Conservation (phyloP, 2,113 vertebrate species). For the Xenopus laevis region DNA sequence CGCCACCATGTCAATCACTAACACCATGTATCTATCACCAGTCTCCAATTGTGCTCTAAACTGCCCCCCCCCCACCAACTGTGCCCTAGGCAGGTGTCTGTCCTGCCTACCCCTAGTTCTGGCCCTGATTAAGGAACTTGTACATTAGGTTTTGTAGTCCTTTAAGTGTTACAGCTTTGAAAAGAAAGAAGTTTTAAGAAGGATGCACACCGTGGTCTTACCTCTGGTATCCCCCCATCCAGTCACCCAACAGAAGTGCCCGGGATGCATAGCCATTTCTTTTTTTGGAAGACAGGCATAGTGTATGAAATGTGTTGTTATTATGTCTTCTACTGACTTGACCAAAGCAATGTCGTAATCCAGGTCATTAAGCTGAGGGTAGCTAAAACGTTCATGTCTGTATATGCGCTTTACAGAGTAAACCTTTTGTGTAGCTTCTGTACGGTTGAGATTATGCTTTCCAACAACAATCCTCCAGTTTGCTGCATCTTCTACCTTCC, state of each 20-base stretch:
- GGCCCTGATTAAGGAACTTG: too few species aligned
- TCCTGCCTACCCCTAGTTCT: too few species aligned
- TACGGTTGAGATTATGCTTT: constrained; percentile 66
- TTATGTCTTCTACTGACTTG: constrained; percentile 60
- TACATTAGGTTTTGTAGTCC: too few species aligned
- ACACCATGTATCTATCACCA: too few species aligned
- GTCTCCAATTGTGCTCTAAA: too few species aligned
- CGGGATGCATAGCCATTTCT: constrained; percentile 56
- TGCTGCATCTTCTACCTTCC: constrained; percentile 63
- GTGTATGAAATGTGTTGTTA: constrained; percentile 59
- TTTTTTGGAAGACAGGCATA: constrained; percentile 70
- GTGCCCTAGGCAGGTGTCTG: too few species aligned
- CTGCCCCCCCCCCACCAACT: too few species aligned
- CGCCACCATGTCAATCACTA: too few species aligned
- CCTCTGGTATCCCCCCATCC: constrained; percentile 65
- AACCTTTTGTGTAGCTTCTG: constrained; percentile 58
- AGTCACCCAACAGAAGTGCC: constrained; percentile 68
- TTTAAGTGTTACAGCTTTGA: too few species aligned
- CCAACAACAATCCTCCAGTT: constrained; percentile 70
- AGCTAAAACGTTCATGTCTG: constrained; percentile 64
- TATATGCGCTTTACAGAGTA: constrained; percentile 65
- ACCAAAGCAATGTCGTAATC: constrained; percentile 69
- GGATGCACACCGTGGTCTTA: constrained; percentile 25
- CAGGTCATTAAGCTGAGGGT: constrained; percentile 64
- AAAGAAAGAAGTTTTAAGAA: too few species aligned